Conservation (phyloP, 2,113 vertebrate species). For the Brevimyrus niger region DNA sequence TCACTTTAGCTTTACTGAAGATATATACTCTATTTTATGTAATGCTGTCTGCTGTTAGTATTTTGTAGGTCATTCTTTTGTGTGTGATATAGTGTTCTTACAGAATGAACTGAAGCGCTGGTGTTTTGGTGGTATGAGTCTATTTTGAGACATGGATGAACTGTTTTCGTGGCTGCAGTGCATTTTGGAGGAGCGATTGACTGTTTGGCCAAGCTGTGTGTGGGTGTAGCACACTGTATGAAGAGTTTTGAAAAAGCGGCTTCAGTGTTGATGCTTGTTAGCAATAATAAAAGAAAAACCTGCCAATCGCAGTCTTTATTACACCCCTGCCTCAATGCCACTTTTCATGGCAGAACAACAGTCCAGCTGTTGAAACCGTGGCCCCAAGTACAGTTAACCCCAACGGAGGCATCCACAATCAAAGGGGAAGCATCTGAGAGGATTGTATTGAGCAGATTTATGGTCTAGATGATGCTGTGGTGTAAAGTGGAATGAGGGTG, state of each 20-base stretch:
- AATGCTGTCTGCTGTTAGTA: too few species aligned
- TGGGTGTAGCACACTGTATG: too few species aligned
- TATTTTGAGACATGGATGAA: neutral
- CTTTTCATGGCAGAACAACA: conserved; percentile 23
- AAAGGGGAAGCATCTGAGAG: neutral
- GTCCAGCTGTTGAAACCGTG: neutral
- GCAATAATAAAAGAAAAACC: neutral
- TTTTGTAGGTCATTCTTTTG: too few species aligned
- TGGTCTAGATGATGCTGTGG: too few species aligned
- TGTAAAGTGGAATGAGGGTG: neutral
- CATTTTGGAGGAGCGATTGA: too few species aligned
- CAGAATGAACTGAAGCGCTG: too few species aligned
- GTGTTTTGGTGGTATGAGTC: neutral
- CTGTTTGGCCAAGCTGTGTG: too few species aligned
- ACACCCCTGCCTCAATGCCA: conserved; percentile 3
- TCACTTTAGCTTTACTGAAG: too few species aligned
- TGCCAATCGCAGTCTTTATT: conserved; percentile 40
- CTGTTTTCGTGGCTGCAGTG: too few species aligned
- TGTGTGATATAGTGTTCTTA: too few species aligned
- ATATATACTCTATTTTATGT: too few species aligned
- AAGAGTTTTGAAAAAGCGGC: neutral
- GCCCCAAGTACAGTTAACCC: conserved; percentile 4
- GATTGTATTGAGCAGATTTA: too few species aligned
- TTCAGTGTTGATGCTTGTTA: neutral
- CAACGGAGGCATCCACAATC: neutral